Evolutionary conservation across 2,113 vertebrate genomes (phyloP).

Genomic region (Prolemur simus): DNA sequence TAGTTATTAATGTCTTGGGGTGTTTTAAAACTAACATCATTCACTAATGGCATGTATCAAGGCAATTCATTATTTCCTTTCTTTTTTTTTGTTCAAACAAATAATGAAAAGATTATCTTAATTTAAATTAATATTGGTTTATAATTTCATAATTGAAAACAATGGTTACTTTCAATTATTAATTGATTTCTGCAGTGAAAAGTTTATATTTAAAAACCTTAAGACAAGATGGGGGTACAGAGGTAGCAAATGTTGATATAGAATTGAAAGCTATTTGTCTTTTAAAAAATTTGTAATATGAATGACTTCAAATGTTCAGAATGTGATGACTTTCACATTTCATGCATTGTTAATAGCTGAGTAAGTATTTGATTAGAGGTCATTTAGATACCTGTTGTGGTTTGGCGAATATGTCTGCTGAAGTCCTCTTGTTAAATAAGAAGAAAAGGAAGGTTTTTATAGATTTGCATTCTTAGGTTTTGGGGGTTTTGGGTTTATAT

Average conservation of each 20-base stretch:
- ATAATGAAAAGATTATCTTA: neutral
- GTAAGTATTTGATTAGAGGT: neutral
- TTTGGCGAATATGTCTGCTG: slow-evolving; percentile 5
- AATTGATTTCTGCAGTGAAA: slow-evolving; percentile 26
- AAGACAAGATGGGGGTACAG: neutral
- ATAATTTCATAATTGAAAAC: slow-evolving; percentile 46
- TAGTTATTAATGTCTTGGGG: neutral
- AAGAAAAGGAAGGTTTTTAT: slow-evolving; percentile 43
- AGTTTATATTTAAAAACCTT: slow-evolving; percentile 21
- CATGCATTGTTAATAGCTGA: neutral
- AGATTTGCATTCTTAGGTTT: slow-evolving; percentile 19
- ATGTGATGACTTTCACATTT: slow-evolving; percentile 6
- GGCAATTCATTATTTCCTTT: neutral
- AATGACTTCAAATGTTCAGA: slow-evolving; percentile 26
- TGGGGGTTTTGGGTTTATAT: neutral
- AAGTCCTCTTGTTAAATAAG: slow-evolving; percentile 24
- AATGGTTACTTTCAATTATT: slow-evolving; percentile 16
- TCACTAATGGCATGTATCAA: neutral
- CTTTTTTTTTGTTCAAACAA: neutral
- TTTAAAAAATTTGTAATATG: slow-evolving; percentile 2
- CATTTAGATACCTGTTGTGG: neutral
- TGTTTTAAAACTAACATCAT: neutral
- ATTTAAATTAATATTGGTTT: slow-evolving; percentile 24
- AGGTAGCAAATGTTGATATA: neutral
- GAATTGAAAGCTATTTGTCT: slow-evolving; percentile 37